Evolutionary conservation across 2,113 vertebrate species (phyloP).

Genomic region (Mesembrinibis cayennensis): DNA sequence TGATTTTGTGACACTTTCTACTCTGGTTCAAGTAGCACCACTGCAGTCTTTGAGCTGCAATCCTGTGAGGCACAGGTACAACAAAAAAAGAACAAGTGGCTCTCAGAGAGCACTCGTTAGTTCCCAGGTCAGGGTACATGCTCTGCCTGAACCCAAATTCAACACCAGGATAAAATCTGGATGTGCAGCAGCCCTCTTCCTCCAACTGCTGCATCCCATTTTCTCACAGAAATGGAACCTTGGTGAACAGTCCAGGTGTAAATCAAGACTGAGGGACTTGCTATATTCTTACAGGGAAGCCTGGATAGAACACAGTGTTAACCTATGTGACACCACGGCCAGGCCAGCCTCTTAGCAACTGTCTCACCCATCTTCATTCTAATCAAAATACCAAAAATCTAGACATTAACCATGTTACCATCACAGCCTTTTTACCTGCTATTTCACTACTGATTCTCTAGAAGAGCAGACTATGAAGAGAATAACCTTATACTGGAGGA

Average conservation of each 20-base stretch:
- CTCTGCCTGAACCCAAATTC: neutral
- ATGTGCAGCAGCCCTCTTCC: neutral
- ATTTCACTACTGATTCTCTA: neutral
- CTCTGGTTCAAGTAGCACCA: neutral
- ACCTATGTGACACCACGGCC: neutral
- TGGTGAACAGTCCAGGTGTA: neutral
- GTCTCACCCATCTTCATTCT: neutral
- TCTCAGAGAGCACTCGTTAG: neutral
- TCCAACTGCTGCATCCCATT: neutral
- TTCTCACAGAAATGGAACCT: neutral
- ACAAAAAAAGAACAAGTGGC: neutral
- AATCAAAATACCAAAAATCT: neutral
- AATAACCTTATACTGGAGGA: neutral
- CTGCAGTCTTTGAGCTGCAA: neutral
- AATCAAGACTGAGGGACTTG: neutral
- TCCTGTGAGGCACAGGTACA: neutral
- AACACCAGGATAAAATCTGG: neutral
- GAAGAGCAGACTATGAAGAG: neutral
- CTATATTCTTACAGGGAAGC: neutral
- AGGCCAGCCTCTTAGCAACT: neutral
- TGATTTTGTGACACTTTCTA: neutral
- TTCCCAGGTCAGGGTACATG: neutral
- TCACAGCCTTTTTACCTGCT: neutral
- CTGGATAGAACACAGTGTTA: neutral
- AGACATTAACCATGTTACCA: neutral